Percentiles rank a stretch among this genome's conserved stretches.
These are phyloP conservation scores for Rhabdomys pumilio DNA, from an alignment of 2,797 vertebrate species.

Conservation along the genomic window DNA sequence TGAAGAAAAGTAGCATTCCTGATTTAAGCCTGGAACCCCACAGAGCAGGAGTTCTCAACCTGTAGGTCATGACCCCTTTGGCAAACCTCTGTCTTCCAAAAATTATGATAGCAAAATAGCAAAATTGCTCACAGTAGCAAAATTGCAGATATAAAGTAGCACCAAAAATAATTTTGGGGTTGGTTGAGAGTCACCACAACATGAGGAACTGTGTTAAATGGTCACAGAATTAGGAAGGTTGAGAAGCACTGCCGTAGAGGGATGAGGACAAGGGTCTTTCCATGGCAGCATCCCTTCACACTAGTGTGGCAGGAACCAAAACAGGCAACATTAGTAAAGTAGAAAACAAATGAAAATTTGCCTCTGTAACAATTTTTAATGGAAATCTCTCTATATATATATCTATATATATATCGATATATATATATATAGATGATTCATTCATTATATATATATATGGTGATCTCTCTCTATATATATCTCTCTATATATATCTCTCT, in stretches of 20 bases:
- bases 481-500: too few species aligned
- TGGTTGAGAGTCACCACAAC: too few species aligned
- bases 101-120: too few species aligned
- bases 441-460: too few species aligned
- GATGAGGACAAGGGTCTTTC: background rate
- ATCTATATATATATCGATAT: too few species aligned
- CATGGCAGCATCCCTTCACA: background rate
- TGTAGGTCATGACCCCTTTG: background rate
- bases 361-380: background rate
- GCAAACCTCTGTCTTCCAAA: background rate
- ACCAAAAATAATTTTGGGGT: background rate
- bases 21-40: background rate
- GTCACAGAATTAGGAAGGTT: background rate
- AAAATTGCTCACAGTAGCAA: background rate
- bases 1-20: background rate
- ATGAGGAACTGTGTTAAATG: background rate
- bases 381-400: too few species aligned
- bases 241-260: background rate
- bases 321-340: background rate
- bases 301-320: constrained; percentile 10
- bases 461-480: too few species aligned
- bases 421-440: too few species aligned
- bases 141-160: too few species aligned
- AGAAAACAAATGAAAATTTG: background rate
- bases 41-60: background rate